A percentile compares a stretch with the other conserved stretches of the same genome.
Conservation (phyloP, 2,113 vertebrate species). For the Datnioides undecimradiatus region DNA sequence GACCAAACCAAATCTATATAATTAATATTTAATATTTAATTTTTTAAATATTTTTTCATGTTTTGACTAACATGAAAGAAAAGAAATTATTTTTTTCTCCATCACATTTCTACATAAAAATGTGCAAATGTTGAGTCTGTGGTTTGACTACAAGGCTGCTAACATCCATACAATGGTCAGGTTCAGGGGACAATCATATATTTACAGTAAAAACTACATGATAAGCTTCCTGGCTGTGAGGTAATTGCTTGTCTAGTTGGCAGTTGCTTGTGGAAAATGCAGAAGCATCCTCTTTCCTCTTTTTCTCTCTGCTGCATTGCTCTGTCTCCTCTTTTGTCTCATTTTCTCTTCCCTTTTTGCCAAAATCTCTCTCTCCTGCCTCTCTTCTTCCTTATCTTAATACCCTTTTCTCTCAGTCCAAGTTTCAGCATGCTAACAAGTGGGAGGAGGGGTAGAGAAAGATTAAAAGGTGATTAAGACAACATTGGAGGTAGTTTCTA, state of each 20-base stretch:
- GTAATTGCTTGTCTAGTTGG: not conserved
- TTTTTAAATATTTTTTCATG: no score
- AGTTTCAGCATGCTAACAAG: slow-evolving; percentile 46
- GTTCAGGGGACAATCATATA: not conserved
- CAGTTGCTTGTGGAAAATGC: not conserved
- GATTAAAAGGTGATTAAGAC: slow-evolving; percentile 65
- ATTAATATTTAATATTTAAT: no score
- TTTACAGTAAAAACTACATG: not conserved
- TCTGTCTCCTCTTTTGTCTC: not conserved
- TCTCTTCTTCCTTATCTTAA: not conserved
- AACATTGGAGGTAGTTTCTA: slow-evolving; percentile 49
- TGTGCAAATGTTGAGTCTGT: not conserved
- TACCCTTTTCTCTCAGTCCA: slow-evolving; percentile 25
- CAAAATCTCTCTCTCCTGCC: not conserved
- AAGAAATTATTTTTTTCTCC: not conserved
- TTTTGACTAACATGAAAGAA: not conserved
- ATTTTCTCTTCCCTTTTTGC: not conserved
- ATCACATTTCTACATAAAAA: not conserved
- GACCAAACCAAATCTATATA: no score
- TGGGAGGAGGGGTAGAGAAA: not conserved
- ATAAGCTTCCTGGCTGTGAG: not conserved
- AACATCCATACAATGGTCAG: not conserved
- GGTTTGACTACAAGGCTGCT: not conserved
- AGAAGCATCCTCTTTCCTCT: not conserved
- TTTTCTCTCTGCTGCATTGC: not conserved